Evolutionary conservation across 2,113 vertebrate genomes (phyloP).

Genomic region (Ifrita kowaldi): DNA sequence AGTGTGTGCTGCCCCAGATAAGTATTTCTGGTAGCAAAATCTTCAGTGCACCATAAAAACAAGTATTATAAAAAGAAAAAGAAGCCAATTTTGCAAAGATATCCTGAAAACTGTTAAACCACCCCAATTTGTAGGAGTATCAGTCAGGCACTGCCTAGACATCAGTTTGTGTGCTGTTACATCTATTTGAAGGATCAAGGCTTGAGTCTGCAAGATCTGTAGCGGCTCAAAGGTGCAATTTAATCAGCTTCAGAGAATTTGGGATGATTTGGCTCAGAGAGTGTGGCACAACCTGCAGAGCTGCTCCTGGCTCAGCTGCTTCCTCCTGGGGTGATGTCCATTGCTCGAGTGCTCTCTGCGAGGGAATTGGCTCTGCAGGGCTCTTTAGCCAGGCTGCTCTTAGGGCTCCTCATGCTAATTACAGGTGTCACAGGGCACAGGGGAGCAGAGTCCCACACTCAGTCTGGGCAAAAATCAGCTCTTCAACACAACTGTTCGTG

Average conservation of each 20-base stretch:
- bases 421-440: not conserved
- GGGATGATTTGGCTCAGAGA: not conserved
- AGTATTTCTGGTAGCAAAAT: not conserved
- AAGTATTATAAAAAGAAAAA: not conserved
- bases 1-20: not conserved
- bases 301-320: not conserved
- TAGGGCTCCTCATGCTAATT: not conserved
- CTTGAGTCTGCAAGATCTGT: not conserved
- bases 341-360: not conserved
- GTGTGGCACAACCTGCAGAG: not conserved
- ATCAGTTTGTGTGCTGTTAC: not conserved
- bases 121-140: not conserved
- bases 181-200: not conserved
- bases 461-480: not conserved
- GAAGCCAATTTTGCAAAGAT: not conserved
- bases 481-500: not conserved
- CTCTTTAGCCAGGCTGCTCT: not conserved
- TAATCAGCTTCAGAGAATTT: not conserved
- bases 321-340: not conserved
- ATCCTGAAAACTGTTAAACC: not conserved
- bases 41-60: not conserved
- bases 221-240: not conserved
- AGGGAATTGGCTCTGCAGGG: fast-evolving
- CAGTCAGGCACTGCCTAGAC: not conserved
- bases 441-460: not conserved